These are phyloP conservation scores for Shargacucullia verbasci DNA, from an alignment of 2,888 invertebrate genomes.

Conservation along the genomic window DNA sequence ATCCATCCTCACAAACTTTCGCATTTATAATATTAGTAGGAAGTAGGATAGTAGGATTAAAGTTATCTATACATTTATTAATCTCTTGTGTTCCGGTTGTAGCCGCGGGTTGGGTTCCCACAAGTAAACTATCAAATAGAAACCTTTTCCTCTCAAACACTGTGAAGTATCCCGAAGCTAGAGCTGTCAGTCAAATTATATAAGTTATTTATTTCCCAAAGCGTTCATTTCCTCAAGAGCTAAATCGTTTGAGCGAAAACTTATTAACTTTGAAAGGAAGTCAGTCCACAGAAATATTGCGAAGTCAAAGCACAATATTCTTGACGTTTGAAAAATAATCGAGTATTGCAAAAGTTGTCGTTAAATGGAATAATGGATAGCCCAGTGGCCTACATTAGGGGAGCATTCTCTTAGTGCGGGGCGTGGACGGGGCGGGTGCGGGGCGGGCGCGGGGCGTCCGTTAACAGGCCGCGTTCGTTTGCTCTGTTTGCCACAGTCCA, in stretches of 20 bases:
- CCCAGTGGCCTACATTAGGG: slow-evolving; percentile 57
- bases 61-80: not conserved
- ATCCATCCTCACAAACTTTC: no score
- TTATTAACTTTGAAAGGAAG: slow-evolving; percentile 28
- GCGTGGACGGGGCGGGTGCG: slow-evolving; percentile 23
- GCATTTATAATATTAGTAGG: no score
- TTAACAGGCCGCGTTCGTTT: slow-evolving; percentile 47
- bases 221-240: slow-evolving; percentile 32
- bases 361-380: slow-evolving; percentile 53
- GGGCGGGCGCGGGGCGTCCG: slow-evolving; percentile 31
- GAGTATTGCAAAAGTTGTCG: slow-evolving; percentile 47
- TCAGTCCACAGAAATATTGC: slow-evolving; percentile 22
- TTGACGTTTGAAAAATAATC: slow-evolving; percentile 51
- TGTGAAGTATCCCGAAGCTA: slow-evolving; percentile 20
- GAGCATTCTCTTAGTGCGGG: slow-evolving; percentile 27
- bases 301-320: slow-evolving; percentile 38
- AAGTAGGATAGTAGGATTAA: no score
- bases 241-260: slow-evolving; percentile 22
- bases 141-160: slow-evolving; percentile 15
- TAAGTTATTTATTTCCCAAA: slow-evolving; percentile 29
- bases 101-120: slow-evolving; percentile 10
- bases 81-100: not conserved
- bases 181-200: slow-evolving; percentile 42
- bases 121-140: slow-evolving; percentile 41
- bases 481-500: slow-evolving; percentile 55